phyloP scores from a whole-genome alignment of 2,797 vertebrate species.

The Pachyuromys duprasi region DNA sequence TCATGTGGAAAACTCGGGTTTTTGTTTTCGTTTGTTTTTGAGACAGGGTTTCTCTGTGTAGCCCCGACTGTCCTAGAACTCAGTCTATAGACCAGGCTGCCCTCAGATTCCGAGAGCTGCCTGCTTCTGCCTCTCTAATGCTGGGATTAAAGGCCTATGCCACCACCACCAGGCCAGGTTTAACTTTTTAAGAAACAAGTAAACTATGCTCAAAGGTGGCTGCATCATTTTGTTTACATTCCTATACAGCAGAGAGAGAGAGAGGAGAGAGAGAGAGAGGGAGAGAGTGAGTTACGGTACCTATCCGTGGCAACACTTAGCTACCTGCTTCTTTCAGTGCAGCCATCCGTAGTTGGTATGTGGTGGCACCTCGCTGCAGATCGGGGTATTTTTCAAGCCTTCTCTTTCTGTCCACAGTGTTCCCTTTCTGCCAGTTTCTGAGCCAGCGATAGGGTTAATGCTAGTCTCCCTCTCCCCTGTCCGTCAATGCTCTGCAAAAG shows the following conservation, averaged over 20 bases:
- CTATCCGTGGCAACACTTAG: neutral
- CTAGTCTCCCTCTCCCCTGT: neutral
- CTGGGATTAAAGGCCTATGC: neutral
- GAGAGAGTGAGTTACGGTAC: neutral
- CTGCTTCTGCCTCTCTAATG: neutral
- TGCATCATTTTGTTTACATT: conserved; percentile 1
- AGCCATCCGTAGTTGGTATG: neutral
- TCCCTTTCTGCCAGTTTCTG: neutral
- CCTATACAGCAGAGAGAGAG: neutral
- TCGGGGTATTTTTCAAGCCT: neutral
- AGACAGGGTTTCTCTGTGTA: neutral
- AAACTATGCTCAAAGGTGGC: neutral
- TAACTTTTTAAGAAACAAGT: neutral
- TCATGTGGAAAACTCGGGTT: neutral
- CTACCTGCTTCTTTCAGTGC: neutral
- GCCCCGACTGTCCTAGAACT: neutral
- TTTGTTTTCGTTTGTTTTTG: neutral
- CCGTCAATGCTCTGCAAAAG: neutral
- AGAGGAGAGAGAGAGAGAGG: neutral
- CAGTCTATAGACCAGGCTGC: neutral
- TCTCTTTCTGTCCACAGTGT: neutral
- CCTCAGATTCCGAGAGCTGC: neutral
- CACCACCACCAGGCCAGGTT: neutral
- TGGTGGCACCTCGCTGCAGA: neutral
- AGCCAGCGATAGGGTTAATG: conserved; percentile 9